Evolutionary conservation across 2,113 vertebrate species (phyloP), one percentile per base, ranked within the genome.

Genomic region (Grallaria varia): DNA sequence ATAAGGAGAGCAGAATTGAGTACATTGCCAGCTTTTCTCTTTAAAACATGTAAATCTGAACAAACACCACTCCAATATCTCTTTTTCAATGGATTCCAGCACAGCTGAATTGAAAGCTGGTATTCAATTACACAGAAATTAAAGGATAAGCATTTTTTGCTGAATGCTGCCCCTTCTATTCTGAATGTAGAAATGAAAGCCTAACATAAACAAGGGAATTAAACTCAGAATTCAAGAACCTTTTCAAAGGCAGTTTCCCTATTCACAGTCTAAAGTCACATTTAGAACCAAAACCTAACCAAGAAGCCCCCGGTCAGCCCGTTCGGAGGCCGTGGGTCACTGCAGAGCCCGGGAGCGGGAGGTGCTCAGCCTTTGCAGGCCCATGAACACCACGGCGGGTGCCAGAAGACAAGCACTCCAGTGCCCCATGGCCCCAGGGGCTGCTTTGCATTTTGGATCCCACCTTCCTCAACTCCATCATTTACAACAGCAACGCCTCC

Each of bases 371-470:
- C 50, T 18, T 3, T 8, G 20, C 39, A 39, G 31, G 45, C 22
- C 30, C 45, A 15, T 23, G 30, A 60, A 30, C 8, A 33, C 31
- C 3, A 1, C 21, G 7, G 19, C 1, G 0, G 1, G 14, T 9
- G 39, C 71, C 35, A 40, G 8, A 62, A 58, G 2, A 25, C n/a
- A 22, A 22, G 45, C 6, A 20, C 4, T 25, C 0, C 7, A 47
- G 42, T 1, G 9, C 8, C 47, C 25, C 0, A 0, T 10, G 22
- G 4, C 10, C 22, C 10, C 25, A 37, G 53, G 10, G 2, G 0
- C 21, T 20, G 19, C 4, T 16, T 40, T 6, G 9, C 5, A 8
- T 19, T 76, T 33, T n/a, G 49, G 9, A 49, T 35, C 23, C 25
- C 11, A 7, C 3, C 23, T 56, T 68, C 25, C 30, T 56, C 49